A percentile compares a stretch with the other conserved stretches of the same genome.
These are phyloP conservation scores for Trissoscelio sp. DNA, from an alignment of 2,888 invertebrate genomes.

Conservation along the genomic window DNA sequence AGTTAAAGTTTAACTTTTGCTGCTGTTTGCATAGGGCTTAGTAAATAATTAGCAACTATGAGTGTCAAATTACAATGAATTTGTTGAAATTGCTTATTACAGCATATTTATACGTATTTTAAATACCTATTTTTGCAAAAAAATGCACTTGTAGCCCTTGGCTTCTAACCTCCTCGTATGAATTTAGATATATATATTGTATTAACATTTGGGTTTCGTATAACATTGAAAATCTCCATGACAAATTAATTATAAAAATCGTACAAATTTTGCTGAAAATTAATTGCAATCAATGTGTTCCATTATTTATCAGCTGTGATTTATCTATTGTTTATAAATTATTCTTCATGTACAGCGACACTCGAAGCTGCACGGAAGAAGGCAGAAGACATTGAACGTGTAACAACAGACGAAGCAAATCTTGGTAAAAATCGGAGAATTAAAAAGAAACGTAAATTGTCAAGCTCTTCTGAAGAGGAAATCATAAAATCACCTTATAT, in stretches of 20 bases:
- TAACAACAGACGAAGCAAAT: not conserved
- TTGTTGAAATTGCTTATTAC: no score
- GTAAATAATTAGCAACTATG: no score
- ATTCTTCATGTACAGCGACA: not conserved
- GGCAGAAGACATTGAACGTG: not conserved
- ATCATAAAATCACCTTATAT: not conserved
- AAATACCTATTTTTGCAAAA: no score
- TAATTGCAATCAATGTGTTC: not conserved
- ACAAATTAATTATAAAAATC: not conserved
- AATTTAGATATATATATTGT: not conserved
- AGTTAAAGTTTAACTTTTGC: no score
- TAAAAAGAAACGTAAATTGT: not conserved
- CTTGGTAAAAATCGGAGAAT: not conserved
- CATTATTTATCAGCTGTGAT: not conserved
- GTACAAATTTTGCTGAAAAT: not conserved
- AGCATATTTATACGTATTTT: no score
- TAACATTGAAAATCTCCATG: not conserved
- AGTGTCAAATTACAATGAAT: no score
- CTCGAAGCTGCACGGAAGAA: constrained; percentile 1
- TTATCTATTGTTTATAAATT: not conserved
- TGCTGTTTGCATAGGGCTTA: no score
- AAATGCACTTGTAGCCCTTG: no score
- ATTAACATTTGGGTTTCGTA: not conserved
- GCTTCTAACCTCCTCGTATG: no score
- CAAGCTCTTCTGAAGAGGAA: not conserved